Conservation (phyloP, 2,113 vertebrate species). For the Leucoraja erinaceus region DNA sequence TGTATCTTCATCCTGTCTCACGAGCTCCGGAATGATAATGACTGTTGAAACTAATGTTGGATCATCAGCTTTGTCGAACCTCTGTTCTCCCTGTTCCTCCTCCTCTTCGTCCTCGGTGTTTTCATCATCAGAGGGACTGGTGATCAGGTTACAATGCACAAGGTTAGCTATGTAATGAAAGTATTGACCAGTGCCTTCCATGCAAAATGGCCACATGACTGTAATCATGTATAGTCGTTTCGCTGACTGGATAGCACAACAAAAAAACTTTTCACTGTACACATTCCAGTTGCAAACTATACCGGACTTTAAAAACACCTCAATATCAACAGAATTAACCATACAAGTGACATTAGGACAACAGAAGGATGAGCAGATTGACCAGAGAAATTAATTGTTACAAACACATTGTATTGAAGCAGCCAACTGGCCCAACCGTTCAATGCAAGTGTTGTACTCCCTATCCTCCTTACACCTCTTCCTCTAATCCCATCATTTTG, state of each 20-base stretch:
- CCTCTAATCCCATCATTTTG: not conserved
- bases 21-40: conserved; percentile 64
- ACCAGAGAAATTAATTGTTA: not conserved
- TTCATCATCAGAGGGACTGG: conserved; percentile 72
- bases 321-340: not conserved
- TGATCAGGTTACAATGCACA: conserved; percentile 36
- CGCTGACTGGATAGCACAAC: too few species aligned
- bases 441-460: not conserved
- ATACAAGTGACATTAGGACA: not conserved
- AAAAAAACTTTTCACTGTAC: too few species aligned
- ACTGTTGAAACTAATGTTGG: conserved; percentile 64
- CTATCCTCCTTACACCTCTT: not conserved
- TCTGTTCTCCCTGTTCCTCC: conserved; percentile 56
- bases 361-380: not conserved
- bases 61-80: conserved; percentile 61
- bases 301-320: not conserved
- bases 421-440: not conserved
- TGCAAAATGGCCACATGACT: not conserved
- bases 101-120: conserved; percentile 78
- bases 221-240: too few species aligned
- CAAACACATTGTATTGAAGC: not conserved
- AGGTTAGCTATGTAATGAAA: conserved; percentile 1
- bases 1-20: conserved; percentile 58
- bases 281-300: too few species aligned
- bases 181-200: not conserved